Evolutionary conservation across 2,797 vertebrate genomes (phyloP).

Genomic region (Leptatherina wallacei): DNA sequence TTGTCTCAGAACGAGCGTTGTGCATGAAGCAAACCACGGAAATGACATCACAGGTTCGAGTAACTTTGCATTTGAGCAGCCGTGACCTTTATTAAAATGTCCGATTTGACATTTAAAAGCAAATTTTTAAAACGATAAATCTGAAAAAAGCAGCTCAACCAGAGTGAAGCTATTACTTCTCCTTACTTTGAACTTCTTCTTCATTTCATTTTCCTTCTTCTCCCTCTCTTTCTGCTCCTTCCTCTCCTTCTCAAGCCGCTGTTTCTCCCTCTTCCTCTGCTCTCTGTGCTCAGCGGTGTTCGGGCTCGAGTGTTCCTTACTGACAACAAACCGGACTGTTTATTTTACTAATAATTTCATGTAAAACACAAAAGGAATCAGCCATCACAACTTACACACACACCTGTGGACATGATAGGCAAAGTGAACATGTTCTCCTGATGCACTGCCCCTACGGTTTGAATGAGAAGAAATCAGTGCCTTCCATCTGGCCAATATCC

Average conservation of each 20-base stretch:
- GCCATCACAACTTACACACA: background rate
- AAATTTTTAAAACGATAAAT: background rate
- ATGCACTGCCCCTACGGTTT: constrained; percentile 41
- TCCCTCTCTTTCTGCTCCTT: constrained; percentile 82
- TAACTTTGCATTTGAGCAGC: background rate
- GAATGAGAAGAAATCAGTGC: constrained; percentile 23
- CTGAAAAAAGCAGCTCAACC: background rate
- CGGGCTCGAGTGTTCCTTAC: constrained; percentile 74
- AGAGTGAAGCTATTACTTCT: background rate
- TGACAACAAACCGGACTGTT: constrained; percentile 37
- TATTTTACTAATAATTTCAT: background rate
- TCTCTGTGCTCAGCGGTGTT: constrained; percentile 74
- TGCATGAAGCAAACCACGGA: background rate
- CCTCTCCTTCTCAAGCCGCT: constrained; percentile 81
- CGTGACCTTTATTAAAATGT: too few relatives aligned
- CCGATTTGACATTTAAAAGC: background rate
- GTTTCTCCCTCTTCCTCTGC: constrained; percentile 81
- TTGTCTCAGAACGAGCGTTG: background rate
- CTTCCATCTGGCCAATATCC: constrained; percentile 25
- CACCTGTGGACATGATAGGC: constrained; percentile 48
- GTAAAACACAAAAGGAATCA: too few relatives aligned
- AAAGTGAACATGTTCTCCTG: constrained; percentile 40
- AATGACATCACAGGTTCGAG: background rate
- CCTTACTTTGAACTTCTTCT: constrained; percentile 85
- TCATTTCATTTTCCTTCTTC: constrained; percentile 83